phyloP scores from a whole-genome alignment of 2,113 vertebrate species.

The Nanorana parkeri region DNA sequence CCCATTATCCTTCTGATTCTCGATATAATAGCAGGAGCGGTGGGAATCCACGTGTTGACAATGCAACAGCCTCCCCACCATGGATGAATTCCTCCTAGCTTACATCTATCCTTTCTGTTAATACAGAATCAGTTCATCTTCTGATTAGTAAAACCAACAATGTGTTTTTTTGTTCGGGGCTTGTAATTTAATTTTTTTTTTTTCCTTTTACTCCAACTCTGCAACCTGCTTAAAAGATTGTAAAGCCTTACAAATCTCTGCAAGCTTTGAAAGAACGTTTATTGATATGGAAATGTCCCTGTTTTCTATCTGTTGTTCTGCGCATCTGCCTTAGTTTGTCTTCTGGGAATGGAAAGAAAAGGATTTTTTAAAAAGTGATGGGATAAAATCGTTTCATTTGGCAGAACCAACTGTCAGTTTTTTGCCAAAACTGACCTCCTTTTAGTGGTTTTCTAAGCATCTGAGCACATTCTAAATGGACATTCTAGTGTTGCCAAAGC shows the following conservation, averaged over 20 bases:
- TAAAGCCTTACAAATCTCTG: constrained; percentile 32
- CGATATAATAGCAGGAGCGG: too few species aligned
- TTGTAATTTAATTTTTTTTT: constrained; percentile 37
- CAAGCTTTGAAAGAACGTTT: constrained; percentile 21
- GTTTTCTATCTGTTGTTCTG: constrained; percentile 34
- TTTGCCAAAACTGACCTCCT: neutral
- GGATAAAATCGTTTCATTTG: constrained; percentile 35
- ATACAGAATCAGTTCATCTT: constrained; percentile 2
- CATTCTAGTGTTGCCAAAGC: neutral
- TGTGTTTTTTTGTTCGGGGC: constrained; percentile 7
- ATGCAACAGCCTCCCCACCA: neutral
- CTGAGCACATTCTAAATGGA: neutral
- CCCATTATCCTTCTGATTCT: too few species aligned
- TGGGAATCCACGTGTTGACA: neutral
- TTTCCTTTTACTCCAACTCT: constrained; percentile 19
- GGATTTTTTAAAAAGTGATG: constrained; percentile 18
- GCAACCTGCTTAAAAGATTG: constrained; percentile 42
- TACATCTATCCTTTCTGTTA: constrained; percentile 9
- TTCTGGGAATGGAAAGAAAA: constrained; percentile 36
- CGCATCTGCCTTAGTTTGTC: constrained; percentile 41
- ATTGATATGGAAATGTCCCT: constrained; percentile 51
- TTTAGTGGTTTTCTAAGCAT: neutral
- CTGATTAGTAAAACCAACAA: constrained; percentile 32
- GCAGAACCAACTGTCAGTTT: neutral
- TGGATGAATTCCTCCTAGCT: neutral